A percentile compares a stretch with the other conserved stretches of the same genome.
These are phyloP conservation scores for Elanus axillaris DNA, from an alignment of 2,113 vertebrate species.

Conservation along the genomic window DNA sequence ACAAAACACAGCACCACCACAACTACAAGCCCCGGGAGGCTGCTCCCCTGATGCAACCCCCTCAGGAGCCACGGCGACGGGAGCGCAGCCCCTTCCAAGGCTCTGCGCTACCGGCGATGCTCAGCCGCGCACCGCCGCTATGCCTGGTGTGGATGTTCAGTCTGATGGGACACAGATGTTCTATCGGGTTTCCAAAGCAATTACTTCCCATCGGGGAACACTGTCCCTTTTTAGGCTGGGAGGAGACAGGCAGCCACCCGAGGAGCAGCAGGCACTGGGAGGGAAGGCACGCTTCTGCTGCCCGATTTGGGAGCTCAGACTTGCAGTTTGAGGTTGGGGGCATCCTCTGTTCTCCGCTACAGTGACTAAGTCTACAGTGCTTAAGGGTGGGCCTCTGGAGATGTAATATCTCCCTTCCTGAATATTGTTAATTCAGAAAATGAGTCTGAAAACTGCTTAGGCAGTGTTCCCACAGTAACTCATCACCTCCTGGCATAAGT, in stretches of 20 bases:
- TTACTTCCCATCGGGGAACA: background rate
- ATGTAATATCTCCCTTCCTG: background rate
- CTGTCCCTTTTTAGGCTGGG: background rate
- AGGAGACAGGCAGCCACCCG: background rate
- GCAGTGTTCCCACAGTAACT: background rate
- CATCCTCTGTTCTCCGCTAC: background rate
- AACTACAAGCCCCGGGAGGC: background rate
- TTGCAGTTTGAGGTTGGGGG: background rate
- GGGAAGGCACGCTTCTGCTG: background rate
- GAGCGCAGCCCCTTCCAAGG: background rate
- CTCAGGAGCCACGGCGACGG: rapidly evolving
- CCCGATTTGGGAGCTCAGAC: background rate
- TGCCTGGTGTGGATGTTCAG: background rate
- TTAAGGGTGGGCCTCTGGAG: background rate
- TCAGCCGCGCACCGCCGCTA: background rate
- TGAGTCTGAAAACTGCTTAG: background rate
- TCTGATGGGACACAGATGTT: constrained; percentile 40
- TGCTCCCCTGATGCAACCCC: background rate
- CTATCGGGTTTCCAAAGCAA: background rate
- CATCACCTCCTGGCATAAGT: background rate
- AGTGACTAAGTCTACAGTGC: background rate
- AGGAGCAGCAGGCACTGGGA: background rate
- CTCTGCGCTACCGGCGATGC: background rate
- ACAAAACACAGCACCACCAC: background rate
- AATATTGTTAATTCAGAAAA: background rate